Conservation (phyloP, 1,140 invertebrate species). For the Neodiprion pinetum region DNA sequence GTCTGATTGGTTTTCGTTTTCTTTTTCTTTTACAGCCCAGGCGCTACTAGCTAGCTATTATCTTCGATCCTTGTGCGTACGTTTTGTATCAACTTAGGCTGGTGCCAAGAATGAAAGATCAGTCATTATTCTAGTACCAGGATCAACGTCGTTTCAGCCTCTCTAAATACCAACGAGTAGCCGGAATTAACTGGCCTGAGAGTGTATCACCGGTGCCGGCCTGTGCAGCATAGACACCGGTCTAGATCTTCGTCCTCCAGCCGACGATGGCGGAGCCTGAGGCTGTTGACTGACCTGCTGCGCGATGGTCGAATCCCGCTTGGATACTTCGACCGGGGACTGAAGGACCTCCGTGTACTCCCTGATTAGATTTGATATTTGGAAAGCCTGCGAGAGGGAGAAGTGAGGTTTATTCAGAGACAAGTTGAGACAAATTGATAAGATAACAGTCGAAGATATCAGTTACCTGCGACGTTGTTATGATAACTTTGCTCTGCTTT, state of each 20-base stretch:
- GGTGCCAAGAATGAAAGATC: too few species aligned
- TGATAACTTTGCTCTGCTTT: constrained; percentile 91
- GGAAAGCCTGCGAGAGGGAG: constrained; percentile 76
- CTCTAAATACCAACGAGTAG: neutral
- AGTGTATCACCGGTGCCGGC: constrained; percentile 64
- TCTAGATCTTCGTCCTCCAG: constrained; percentile 53
- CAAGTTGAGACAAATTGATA: constrained; percentile 6
- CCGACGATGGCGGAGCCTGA: constrained; percentile 36
- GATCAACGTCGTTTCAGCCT: too few species aligned
- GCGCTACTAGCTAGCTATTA: too few species aligned
- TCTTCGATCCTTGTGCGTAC: too few species aligned
- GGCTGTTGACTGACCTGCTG: constrained; percentile 50
- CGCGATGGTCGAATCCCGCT: constrained; percentile 49
- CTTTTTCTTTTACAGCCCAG: too few species aligned
- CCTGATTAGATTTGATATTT: constrained; percentile 91
- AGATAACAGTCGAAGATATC: constrained; percentile 11
- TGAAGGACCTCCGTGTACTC: constrained; percentile 88
- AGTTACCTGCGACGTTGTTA: constrained; percentile 83
- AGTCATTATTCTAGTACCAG: too few species aligned
- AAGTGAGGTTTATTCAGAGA: constrained; percentile 9
- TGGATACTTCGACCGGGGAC: constrained; percentile 48
- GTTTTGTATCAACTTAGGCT: too few species aligned
- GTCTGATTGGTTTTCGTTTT: too few species aligned
- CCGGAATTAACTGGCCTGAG: constrained; percentile 60
- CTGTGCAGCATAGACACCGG: constrained; percentile 64